These are phyloP conservation scores for Chrysocyon brachyurus DNA, from an alignment of 2,797 vertebrate species.

Conservation along the genomic window DNA sequence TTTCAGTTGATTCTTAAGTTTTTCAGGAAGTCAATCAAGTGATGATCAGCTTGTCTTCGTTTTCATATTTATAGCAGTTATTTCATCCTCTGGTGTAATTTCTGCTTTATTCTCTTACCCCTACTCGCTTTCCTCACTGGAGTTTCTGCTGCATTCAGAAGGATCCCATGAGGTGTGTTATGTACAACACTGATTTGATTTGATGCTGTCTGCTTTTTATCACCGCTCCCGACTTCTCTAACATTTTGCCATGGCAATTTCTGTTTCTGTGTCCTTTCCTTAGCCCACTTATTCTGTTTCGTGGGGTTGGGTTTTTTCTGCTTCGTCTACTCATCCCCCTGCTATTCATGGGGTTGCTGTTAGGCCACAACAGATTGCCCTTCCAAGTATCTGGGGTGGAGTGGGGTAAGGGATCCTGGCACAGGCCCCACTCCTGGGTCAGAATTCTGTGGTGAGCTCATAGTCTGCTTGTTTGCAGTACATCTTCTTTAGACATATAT, in stretches of 20 bases:
- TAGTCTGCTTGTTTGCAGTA: not conserved
- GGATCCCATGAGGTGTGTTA: not conserved
- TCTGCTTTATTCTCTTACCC: not conserved
- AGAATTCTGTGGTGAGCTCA: not conserved
- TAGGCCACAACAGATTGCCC: not conserved
- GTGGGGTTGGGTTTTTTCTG: not conserved
- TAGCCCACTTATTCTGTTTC: not conserved
- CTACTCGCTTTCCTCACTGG: not conserved
- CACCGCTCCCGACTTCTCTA: not conserved
- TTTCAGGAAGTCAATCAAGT: not conserved
- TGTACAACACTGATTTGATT: not conserved
- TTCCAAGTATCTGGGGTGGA: not conserved
- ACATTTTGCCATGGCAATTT: not conserved
- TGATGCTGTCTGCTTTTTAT: not conserved
- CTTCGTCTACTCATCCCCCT: not conserved
- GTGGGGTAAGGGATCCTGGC: not conserved
- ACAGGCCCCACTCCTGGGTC: not conserved
- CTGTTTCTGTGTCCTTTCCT: not conserved
- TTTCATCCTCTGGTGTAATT: not conserved
- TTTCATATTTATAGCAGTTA: not conserved
- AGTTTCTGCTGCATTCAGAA: not conserved
- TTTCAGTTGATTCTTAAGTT: not conserved
- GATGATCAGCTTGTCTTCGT: not conserved
- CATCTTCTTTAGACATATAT: not conserved
- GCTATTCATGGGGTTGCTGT: not conserved